Evolutionary conservation across 23 tunicate genomes (phyloP).

Genomic region (Aplidium turbinatum): DNA sequence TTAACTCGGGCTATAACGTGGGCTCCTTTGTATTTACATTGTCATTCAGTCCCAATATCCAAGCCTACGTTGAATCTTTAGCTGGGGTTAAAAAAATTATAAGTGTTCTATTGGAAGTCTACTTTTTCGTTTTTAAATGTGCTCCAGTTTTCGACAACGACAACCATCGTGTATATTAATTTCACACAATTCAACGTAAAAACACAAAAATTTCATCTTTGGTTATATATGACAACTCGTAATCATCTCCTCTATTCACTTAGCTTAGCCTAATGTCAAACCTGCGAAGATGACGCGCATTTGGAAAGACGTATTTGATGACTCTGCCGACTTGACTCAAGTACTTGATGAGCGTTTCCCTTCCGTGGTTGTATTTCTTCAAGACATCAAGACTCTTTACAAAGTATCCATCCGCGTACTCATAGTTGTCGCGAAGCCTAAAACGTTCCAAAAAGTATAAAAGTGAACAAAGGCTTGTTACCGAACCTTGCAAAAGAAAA

Average conservation of each 20-base stretch:
- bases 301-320: conserved; percentile 75
- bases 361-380: conserved; percentile 64
- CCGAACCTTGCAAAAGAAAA: no score
- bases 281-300: conserved; percentile 68
- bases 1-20: no score
- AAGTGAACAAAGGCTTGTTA: no score
- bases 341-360: conserved; percentile 45
- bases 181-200: background rate
- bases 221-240: background rate
- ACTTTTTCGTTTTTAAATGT: no score
- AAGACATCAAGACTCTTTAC: conserved; percentile 68
- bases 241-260: background rate
- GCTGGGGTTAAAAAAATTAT: no score
- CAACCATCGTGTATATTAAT: no score
- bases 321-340: conserved; percentile 80
- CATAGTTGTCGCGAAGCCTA: conserved; percentile 77
- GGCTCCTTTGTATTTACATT: no score
- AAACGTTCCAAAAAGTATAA: no score
- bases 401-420: conserved; percentile 58
- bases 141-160: no score
- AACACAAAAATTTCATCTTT: background rate
- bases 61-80: no score
- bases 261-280: conserved; percentile 4
- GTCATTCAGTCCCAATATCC: no score
- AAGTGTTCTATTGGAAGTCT: no score